Evolutionary conservation across 2,888 invertebrate species (phyloP).

Genomic region (Arctia plantaginis): DNA sequence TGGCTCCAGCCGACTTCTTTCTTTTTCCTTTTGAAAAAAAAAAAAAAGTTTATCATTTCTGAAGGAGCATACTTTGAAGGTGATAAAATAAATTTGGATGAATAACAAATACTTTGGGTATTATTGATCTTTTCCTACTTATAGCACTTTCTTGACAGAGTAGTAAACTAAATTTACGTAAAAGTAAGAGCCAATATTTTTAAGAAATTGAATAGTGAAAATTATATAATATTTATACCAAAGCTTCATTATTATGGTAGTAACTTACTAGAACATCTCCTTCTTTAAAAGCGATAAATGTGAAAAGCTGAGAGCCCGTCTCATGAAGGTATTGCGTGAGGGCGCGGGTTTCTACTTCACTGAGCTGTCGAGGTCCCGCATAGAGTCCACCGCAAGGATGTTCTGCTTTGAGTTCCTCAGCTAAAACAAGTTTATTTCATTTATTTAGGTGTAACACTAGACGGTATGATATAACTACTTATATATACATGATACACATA

Average conservation of each 20-base stretch:
- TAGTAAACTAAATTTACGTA: background rate
- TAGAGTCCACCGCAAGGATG: conserved; percentile 76
- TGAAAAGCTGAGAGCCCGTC: conserved; percentile 59
- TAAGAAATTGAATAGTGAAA: no score
- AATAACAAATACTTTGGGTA: no score
- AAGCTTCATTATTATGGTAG: background rate
- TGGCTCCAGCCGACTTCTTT: no score
- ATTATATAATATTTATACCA: background rate
- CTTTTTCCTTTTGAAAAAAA: no score
- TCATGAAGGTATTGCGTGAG: conserved; percentile 70
- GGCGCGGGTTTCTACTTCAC: conserved; percentile 75
- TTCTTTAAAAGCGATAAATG: conserved; percentile 80
- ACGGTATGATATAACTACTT: background rate
- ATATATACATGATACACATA: no score
- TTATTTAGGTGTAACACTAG: background rate
- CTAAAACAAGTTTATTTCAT: conserved; percentile 51
- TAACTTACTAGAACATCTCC: conserved; percentile 74
- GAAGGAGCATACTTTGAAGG: no score
- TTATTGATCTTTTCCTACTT: no score
- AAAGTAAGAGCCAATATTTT: background rate
- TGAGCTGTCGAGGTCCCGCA: conserved; percentile 76
- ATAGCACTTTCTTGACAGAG: no score
- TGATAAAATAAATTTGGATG: no score
- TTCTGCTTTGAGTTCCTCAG: conserved; percentile 74
- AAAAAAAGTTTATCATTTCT: no score